Conservation (phyloP, 2,113 vertebrate species). For the Beaufortia kweichowensis region DNA sequence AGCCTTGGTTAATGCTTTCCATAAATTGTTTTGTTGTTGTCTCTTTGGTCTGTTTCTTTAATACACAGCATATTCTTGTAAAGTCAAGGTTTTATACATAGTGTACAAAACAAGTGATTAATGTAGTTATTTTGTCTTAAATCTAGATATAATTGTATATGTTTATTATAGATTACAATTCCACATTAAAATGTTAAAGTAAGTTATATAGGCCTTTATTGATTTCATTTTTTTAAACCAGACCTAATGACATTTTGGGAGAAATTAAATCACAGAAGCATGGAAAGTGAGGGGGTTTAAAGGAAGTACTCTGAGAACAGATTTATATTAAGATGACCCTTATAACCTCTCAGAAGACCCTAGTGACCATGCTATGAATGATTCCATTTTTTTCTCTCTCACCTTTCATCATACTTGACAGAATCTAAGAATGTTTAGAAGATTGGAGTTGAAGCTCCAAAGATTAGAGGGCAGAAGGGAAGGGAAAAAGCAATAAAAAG, state of each 20-base stretch:
- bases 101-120: no score
- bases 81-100: no score
- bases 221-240: no score
- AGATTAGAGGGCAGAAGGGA: conserved; percentile 1
- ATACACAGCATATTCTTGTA: no score
- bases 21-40: no score
- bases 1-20: no score
- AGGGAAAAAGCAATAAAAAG: background rate
- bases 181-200: no score
- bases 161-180: no score
- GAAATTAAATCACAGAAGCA: background rate
- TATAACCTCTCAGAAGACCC: conserved; percentile 1
- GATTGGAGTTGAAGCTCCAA: conserved; percentile 1
- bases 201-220: no score
- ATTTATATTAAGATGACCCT: conserved; percentile 9
- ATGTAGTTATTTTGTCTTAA: no score
- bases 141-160: no score
- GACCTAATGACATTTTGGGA: background rate
- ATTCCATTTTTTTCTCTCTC: conserved; percentile 2
- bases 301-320: background rate
- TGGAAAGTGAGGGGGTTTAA: background rate
- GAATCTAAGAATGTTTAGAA: conserved; percentile 1
- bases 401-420: conserved; percentile 12
- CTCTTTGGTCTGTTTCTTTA: no score
- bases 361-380: background rate